Base-by-base conservation (phyloP, 1,140 invertebrate genomes). In the Varroa destructor region DNA sequence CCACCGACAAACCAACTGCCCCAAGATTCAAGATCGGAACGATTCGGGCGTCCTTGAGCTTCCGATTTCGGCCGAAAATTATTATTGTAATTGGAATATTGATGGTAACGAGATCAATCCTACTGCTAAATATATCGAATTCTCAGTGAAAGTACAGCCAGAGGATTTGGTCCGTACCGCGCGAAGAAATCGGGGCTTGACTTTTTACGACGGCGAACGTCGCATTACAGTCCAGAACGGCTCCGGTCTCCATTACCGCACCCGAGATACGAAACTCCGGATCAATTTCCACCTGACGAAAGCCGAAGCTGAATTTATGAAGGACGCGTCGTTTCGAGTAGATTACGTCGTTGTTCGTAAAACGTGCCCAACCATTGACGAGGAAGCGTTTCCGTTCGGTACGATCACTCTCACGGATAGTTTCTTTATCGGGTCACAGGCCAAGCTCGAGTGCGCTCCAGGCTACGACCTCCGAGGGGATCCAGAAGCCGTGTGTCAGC, bases 391-490 rank as follows among this genome's bases (percentile, higher is more conserved):
- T 46, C 61, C 61, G 61, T 67, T 67, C 61, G 61, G 61, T 14
- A 67, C 40, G 12, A 25, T 67, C 12, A 67, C 61, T 1, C 36
- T 67, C 40, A 67, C 61, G 12, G 46, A 67, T 67, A 14, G 40
- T 8, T 67, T 67, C 36, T 67, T 67, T 46, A 46, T 67, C 40
- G 61, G 61, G 46, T 67, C 61, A 46, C 40, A 46, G 40, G 61
- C 61, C 12, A 67, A 67, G 46, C 46, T 67, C 61, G 61, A 67
- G 46, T 67, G 61, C 61, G 61, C 61, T 67, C 61, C 61, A 12
- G 61, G 61, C 40, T 67, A 67, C 36, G 10, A 37, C 12, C 40
- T 67, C 12, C 61, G 10, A 12, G 61, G 61, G 37, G 46, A 67
- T 43, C 8, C 61, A 5, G 61, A 40, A 67, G 61, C 61, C 37